Evolutionary conservation across 2,797 vertebrate genomes (phyloP).

Genomic region (Xenops minutus): DNA sequence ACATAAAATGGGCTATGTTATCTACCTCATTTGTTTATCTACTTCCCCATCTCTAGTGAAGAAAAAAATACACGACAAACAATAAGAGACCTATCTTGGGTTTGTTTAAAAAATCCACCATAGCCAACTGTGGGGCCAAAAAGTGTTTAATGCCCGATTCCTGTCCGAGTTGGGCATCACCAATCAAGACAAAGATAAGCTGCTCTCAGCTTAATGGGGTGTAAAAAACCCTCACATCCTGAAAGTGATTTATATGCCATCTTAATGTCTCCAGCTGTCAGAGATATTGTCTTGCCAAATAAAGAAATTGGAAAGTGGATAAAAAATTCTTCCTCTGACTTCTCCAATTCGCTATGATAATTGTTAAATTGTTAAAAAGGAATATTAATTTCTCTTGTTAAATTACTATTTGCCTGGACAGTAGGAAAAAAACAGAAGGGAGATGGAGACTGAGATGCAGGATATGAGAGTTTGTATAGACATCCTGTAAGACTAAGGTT

Average conservation of each 20-base stretch:
- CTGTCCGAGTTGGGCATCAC: background rate
- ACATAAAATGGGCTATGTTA: background rate
- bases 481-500: background rate
- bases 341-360: background rate
- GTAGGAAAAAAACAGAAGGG: background rate
- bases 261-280: background rate
- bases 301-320: background rate
- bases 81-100: background rate
- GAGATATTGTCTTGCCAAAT: background rate
- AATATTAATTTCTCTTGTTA: background rate
- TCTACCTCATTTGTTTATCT: background rate
- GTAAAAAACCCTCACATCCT: background rate
- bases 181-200: background rate
- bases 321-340: background rate
- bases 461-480: background rate
- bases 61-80: background rate
- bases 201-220: background rate
- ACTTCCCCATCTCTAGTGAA: background rate
- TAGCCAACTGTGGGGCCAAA: background rate
- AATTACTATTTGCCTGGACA: background rate
- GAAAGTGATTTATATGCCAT: background rate
- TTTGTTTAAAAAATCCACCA: background rate
- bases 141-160: background rate
- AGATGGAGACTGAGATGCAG: background rate
- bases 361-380: background rate